A percentile compares a stretch with the other conserved stretches of the same genome.
These are phyloP conservation scores for Drosophila sordidapex DNA, from an alignment of 2,888 invertebrate genomes.

Conservation along the genomic window DNA sequence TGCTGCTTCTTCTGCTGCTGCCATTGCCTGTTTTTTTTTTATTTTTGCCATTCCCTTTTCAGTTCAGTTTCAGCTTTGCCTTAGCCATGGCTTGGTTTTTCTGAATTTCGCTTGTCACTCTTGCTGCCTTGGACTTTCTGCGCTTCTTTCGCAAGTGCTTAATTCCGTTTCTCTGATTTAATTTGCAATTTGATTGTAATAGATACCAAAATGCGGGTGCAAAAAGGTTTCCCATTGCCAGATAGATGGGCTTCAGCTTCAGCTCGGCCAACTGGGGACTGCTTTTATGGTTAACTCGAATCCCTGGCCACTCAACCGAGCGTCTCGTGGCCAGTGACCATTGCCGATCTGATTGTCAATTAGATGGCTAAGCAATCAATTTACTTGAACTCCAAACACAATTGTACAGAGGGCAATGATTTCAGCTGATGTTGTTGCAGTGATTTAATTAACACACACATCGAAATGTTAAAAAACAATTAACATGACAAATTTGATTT, in stretches of 20 bases:
- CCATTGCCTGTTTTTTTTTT: conserved; percentile 2
- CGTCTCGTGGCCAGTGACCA: conserved; percentile 43
- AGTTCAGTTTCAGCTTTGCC: not conserved
- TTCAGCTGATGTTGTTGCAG: not conserved
- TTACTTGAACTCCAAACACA: conserved; percentile 12
- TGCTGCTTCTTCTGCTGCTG: not conserved
- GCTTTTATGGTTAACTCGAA: conserved; percentile 27
- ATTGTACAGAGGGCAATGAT: conserved; percentile 18
- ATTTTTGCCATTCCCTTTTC: conserved; percentile 9
- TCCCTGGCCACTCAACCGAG: conserved; percentile 31
- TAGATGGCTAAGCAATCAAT: conserved; percentile 39
- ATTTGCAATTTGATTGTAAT: conserved; percentile 78
- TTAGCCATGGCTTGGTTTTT: conserved; percentile 6
- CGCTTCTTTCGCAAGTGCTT: conserved; percentile 36
- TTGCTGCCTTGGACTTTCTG: conserved; percentile 12
- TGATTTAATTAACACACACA: not conserved
- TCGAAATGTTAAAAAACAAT: not conserved
- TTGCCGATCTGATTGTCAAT: conserved; percentile 63
- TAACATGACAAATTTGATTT: not conserved
- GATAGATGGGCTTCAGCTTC: conserved; percentile 20
- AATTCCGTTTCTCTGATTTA: conserved; percentile 70
- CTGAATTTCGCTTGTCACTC: conserved; percentile 33
- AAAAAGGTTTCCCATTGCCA: conserved; percentile 41
- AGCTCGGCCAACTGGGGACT: conserved; percentile 27
- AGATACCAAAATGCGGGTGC: conserved; percentile 67